Conservation (phyloP, 1,140 invertebrate species). For the Epicauta chinensis region DNA sequence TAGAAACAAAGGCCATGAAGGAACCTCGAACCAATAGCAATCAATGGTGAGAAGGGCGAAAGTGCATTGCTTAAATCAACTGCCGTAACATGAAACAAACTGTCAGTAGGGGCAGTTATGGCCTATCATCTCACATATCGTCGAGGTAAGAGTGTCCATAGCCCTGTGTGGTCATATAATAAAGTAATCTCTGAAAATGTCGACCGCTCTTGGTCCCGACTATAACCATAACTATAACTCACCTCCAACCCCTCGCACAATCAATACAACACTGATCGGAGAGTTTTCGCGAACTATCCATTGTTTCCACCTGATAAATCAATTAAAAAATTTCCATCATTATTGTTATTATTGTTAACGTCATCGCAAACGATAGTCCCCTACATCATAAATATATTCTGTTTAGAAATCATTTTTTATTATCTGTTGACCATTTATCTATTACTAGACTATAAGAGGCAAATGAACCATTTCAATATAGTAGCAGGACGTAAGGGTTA, state of each 20-base stretch:
- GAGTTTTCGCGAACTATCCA: slow-evolving; percentile 16
- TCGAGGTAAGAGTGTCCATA: slow-evolving; percentile 36
- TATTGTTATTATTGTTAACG: not conserved
- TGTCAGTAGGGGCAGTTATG: slow-evolving; percentile 37
- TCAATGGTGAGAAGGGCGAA: slow-evolving; percentile 28
- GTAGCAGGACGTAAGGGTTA: slow-evolving; percentile 30
- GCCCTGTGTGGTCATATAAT: slow-evolving; percentile 37
- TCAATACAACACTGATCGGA: slow-evolving; percentile 25
- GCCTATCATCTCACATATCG: slow-evolving; percentile 39
- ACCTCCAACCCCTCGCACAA: slow-evolving; percentile 22
- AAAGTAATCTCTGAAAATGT: slow-evolving; percentile 41
- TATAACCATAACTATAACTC: slow-evolving; percentile 43
- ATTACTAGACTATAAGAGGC: slow-evolving; percentile 32
- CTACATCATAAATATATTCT: slow-evolving; percentile 8
- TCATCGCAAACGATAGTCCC: not conserved
- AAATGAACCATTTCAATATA: slow-evolving; percentile 37
- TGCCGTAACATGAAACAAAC: slow-evolving; percentile 39
- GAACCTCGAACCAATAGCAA: slow-evolving; percentile 30
- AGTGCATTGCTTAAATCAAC: slow-evolving; percentile 40
- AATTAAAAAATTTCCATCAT: slow-evolving; percentile 20
- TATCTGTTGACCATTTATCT: slow-evolving; percentile 18
- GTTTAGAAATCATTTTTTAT: slow-evolving; percentile 12
- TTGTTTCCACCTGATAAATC: slow-evolving; percentile 34
- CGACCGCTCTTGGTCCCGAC: slow-evolving; percentile 28
- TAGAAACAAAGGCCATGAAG: slow-evolving; percentile 29